Conservation (phyloP, 2,888 invertebrate genomes). For the Dicranocentrus wangi region DNA sequence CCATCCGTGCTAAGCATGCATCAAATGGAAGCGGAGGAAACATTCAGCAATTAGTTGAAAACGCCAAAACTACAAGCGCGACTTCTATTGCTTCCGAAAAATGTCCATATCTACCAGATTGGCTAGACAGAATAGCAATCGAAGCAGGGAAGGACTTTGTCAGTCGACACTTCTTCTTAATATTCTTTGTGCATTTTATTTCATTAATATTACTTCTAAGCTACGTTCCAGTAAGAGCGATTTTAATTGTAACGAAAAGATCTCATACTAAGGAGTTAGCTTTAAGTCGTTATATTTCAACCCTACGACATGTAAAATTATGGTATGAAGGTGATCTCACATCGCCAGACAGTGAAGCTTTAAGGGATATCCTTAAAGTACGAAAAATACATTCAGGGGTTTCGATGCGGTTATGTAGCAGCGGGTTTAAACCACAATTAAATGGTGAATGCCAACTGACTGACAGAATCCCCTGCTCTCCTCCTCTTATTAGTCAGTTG, state of each 20-base stretch:
- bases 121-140: slow-evolving; percentile 63
- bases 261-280: slow-evolving; percentile 81
- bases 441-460: neutral
- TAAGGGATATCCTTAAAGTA: slow-evolving; percentile 62
- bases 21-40: too few relatives aligned
- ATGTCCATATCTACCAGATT: too few relatives aligned
- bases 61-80: too few relatives aligned
- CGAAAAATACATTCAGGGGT: slow-evolving; percentile 66
- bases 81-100: too few relatives aligned
- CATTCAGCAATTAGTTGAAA: too few relatives aligned
- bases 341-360: slow-evolving; percentile 72
- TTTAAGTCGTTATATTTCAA: slow-evolving; percentile 86
- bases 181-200: slow-evolving; percentile 83
- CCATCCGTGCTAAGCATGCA: too few relatives aligned
- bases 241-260: slow-evolving; percentile 83
- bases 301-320: slow-evolving; percentile 83
- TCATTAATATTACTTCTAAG: slow-evolving; percentile 85
- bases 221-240: slow-evolving; percentile 83
- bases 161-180: slow-evolving; percentile 81
- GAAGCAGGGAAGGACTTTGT: slow-evolving; percentile 82
- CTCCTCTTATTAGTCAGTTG: slow-evolving; percentile 79
- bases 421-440: neutral
- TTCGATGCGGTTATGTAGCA: neutral
- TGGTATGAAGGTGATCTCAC: slow-evolving; percentile 86
- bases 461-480: neutral